Base-by-base conservation (phyloP, 1,140 invertebrate species). In the Drosophila subpulchrella region DNA sequence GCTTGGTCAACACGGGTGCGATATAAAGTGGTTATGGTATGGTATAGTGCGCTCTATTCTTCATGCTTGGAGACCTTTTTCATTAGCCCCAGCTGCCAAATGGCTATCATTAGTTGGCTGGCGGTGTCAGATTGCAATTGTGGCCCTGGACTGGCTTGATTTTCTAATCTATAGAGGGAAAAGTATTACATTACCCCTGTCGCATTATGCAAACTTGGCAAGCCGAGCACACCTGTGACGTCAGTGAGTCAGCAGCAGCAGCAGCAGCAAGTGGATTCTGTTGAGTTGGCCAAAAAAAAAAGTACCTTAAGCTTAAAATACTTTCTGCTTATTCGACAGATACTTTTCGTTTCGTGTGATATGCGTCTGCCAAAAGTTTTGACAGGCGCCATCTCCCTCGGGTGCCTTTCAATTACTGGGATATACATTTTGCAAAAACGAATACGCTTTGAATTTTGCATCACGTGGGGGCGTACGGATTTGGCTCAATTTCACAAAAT, bases 81-180 rank as follows among this genome's bases (percentile, higher is more conserved):
- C 71, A 75, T 76, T 75, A 76, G 62, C 54, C 48, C 41, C 6
- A 42, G 47, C 73, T 41, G 54, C 39, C 48, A 55, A 54, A 67
- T 67, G 62, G 62, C 62, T 67, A 67, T 75, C 72, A 76, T 76
- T 76, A 76, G 53, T 46, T 77, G 48, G 65, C 47, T 51, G 20
- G 13, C 30, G 79, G 82, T 86, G 58, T 86, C 73, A 34, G 72
- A 24, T 76, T 71, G 46, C 68, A 50, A 41, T 54, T 58, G 66
- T 60, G 63, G 67, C 73, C 66, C 66, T 41, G 42, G 20, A 11
- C 67, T 24, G 24, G 42, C 67, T 57, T 67, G 74, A 82, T 60
- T 78, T 73, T 55, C 73, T 63, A 61, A 75, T 75, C 65, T 68
- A 75, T 71, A 46, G 50, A 55, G 39, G 44, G 34, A 55, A 67